phyloP scores from a whole-genome alignment of 2,113 vertebrate species.

The Genyomyrus donnyi region DNA sequence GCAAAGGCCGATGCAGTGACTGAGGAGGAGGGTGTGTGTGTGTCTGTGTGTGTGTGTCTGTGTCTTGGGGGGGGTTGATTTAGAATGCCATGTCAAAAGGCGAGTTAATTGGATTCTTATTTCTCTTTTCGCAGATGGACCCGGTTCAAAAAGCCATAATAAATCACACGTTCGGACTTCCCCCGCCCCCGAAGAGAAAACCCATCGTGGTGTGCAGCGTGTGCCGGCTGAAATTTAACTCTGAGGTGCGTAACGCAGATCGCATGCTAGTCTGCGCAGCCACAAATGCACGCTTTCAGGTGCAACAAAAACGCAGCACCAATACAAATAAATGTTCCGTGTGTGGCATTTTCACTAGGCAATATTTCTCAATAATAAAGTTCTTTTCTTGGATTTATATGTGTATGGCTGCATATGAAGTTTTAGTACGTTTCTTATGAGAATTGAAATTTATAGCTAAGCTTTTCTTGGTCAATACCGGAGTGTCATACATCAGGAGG shows the following conservation, averaged over 20 bases:
- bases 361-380: not conserved
- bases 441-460: not conserved
- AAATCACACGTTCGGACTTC: conserved; percentile 73
- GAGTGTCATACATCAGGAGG: not conserved
- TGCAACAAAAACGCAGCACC: not conserved
- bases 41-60: not conserved
- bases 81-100: not conserved
- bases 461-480: not conserved
- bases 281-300: not conserved
- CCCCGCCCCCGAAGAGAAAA: conserved; percentile 77
- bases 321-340: not conserved
- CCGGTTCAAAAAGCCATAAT: conserved; percentile 81
- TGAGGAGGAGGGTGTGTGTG: not conserved
- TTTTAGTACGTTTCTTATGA: not conserved
- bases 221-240: conserved; percentile 82
- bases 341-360: not conserved
- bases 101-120: conserved; percentile 15
- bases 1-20: not conserved
- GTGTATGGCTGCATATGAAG: not conserved
- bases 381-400: not conserved
- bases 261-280: not conserved
- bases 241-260: conserved; percentile 71
- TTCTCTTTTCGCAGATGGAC: conserved; percentile 71
- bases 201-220: conserved; percentile 77
- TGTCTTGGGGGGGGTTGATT: not conserved